Percentiles rank a stretch among this genome's conserved stretches.
These are phyloP conservation scores for Peromyscus leucopus DNA, from an alignment of 2,113 vertebrate genomes.

Conservation along the genomic window DNA sequence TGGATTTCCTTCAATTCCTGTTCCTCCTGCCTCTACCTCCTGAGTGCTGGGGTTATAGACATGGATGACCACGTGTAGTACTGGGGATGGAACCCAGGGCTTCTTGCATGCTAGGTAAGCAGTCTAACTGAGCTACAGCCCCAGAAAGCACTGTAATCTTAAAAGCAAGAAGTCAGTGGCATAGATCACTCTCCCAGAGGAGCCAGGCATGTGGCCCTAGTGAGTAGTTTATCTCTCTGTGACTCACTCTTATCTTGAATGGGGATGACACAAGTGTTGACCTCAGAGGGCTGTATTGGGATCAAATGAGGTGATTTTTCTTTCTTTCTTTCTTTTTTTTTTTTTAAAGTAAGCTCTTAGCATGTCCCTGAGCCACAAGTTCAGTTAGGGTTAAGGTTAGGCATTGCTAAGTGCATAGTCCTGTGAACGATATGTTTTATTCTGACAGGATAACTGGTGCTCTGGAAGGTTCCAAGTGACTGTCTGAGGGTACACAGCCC, in stretches of 20 bases:
- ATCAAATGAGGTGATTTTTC: slow-evolving; percentile 24
- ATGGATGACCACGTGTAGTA: too few relatives aligned
- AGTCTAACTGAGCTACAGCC: background rate
- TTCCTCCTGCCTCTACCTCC: background rate
- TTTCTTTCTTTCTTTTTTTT: slow-evolving; percentile 3
- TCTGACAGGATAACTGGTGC: slow-evolving; percentile 1
- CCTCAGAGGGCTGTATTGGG: background rate
- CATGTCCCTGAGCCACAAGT: background rate
- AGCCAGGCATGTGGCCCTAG: background rate
- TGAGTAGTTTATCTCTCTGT: background rate
- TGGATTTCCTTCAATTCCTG: background rate
- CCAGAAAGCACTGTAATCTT: background rate
- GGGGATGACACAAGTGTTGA: background rate
- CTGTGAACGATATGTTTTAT: background rate
- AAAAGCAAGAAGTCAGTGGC: background rate
- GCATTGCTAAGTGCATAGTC: background rate
- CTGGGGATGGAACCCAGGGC: background rate
- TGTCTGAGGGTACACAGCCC: background rate
- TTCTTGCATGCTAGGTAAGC: background rate
- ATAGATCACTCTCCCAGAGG: background rate
- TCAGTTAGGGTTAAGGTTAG: background rate
- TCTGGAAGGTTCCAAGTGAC: slow-evolving; percentile 11
- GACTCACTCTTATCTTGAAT: slow-evolving; percentile 23
- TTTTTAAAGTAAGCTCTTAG: background rate
- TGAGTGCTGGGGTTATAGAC: background rate